Conservation (phyloP, 2,113 vertebrate genomes). For the Brachionichthys hirsutus region DNA sequence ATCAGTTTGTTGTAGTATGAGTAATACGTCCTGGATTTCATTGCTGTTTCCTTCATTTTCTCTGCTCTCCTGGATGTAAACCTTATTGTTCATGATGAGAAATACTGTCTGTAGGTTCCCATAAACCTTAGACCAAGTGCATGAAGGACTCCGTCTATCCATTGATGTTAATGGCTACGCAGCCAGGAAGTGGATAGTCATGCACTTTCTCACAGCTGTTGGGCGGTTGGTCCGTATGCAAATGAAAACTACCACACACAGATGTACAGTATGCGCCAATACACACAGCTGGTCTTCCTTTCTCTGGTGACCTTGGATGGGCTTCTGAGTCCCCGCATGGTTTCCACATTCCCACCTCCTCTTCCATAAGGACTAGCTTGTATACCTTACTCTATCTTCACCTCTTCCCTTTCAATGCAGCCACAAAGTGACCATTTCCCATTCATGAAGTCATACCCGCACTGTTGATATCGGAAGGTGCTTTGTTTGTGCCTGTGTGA, state of each 20-base stretch:
- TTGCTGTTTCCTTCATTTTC: conserved; percentile 57
- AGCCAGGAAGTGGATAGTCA: conserved; percentile 76
- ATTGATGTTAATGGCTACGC: conserved; percentile 62
- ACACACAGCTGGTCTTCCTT: conserved; percentile 71
- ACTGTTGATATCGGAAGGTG: conserved; percentile 66
- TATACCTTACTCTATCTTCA: conserved; percentile 35
- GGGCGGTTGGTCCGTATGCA: conserved; percentile 50
- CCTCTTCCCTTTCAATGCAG: conserved; percentile 4
- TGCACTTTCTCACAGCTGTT: conserved; percentile 71
- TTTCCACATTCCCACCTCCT: conserved; percentile 64
- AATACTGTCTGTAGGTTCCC: conserved; percentile 58
- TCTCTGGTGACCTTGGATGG: conserved; percentile 71
- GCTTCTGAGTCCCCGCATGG: conserved; percentile 55
- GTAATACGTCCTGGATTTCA: conserved; percentile 65
- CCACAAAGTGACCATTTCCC: conserved; percentile 45
- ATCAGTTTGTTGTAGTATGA: conserved; percentile 62
- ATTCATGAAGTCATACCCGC: conserved; percentile 54
- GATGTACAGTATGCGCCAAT: conserved; percentile 14
- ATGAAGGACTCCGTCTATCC: conserved; percentile 17
- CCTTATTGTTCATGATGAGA: conserved; percentile 51
- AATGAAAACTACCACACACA: conserved; percentile 48
- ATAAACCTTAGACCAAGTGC: conserved; percentile 48
- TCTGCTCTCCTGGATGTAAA: conserved; percentile 47
- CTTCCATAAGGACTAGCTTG: conserved; percentile 36
- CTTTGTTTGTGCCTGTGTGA: conserved; percentile 50